phyloP scores from a whole-genome alignment of 2,797 vertebrate genomes.

The Amniataba percoides region DNA sequence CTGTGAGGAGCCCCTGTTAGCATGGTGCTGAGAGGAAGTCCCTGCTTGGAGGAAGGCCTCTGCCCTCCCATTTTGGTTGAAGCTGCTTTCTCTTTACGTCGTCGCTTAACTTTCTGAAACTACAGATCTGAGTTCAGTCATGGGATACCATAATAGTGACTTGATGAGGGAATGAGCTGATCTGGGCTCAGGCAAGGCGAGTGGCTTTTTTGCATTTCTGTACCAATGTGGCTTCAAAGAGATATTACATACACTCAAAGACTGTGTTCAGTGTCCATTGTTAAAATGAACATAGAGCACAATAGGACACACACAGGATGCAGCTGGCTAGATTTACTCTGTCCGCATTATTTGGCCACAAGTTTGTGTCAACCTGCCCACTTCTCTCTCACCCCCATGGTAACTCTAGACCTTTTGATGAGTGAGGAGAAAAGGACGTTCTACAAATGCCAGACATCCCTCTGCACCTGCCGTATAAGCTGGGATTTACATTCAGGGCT shows the following conservation, averaged over 20 bases:
- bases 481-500: constrained; percentile 50
- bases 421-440: constrained; percentile 68
- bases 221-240: not conserved
- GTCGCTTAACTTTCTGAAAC: constrained; percentile 25
- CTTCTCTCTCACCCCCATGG: constrained; percentile 49
- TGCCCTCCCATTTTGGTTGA: constrained; percentile 61
- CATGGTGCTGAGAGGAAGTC: constrained; percentile 82
- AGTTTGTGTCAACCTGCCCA: constrained; percentile 52
- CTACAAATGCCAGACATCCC: constrained; percentile 57
- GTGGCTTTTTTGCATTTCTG: constrained; percentile 7
- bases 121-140: constrained; percentile 35
- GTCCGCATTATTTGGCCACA: constrained; percentile 50
- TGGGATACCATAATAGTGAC: constrained; percentile 11
- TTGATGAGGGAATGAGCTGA: constrained; percentile 1
- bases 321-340: constrained; percentile 23
- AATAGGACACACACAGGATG: constrained; percentile 36
- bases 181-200: constrained; percentile 8
- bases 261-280: constrained; percentile 7
- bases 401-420: constrained; percentile 74
- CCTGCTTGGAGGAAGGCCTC: constrained; percentile 75
- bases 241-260: not conserved
- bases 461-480: constrained; percentile 73
- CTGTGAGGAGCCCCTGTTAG: constrained; percentile 84
- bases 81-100: constrained; percentile 57
- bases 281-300: constrained; percentile 19